Percentiles rank a stretch among this genome's conserved stretches.
phyloP scores from a whole-genome alignment of 1,140 invertebrate species.

The Brachionus rotundiformis region DNA sequence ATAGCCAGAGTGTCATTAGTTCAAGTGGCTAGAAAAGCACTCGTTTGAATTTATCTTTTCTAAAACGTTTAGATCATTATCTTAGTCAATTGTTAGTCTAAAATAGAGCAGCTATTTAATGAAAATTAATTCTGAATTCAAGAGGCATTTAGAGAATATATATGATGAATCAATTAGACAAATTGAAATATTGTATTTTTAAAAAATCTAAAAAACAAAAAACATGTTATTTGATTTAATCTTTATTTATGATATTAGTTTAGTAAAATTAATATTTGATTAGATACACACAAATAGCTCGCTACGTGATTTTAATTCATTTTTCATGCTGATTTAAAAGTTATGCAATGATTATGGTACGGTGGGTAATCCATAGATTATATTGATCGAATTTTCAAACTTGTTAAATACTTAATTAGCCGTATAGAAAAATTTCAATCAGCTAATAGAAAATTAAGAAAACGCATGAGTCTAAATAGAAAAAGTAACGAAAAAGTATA shows the following conservation, averaged over 20 bases:
- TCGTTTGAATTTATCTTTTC: neutral
- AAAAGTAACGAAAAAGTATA: neutral
- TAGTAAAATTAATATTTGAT: neutral
- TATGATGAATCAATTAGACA: neutral
- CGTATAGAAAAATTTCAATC: neutral
- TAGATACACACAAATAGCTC: neutral
- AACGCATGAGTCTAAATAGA: neutral
- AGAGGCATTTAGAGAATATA: neutral
- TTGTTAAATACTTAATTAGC: neutral
- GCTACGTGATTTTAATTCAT: neutral
- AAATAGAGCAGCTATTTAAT: neutral
- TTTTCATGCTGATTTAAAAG: neutral
- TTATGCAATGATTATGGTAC: constrained; percentile 8
- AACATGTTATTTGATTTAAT: constrained; percentile 5
- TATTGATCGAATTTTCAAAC: constrained; percentile 9
- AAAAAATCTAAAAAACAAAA: constrained; percentile 7
- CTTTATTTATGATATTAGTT: neutral
- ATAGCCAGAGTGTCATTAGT: constrained; percentile 12
- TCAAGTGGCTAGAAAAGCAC: constrained; percentile 15
- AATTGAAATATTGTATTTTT: constrained; percentile 18
- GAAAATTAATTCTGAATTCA: constrained; percentile 1
- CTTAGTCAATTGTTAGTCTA: neutral
- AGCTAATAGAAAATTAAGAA: neutral
- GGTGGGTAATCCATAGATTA: neutral
- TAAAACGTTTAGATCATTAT: neutral